phyloP scores from a whole-genome alignment of 37 sponge, comb jelly and placozoan species.

The Aphrocallistes beatrix region DNA sequence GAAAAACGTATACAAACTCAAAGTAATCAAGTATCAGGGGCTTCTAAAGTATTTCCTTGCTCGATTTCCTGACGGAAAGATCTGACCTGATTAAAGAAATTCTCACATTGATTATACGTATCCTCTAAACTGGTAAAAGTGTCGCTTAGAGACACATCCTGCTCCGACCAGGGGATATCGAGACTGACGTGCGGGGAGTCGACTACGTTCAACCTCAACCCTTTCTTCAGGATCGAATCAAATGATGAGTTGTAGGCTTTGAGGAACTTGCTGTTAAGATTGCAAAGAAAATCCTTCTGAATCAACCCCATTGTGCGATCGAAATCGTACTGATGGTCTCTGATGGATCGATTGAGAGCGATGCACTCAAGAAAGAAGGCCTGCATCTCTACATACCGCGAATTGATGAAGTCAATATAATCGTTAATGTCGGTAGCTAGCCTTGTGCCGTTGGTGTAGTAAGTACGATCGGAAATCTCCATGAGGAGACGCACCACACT shows the following conservation, averaged over 20 bases:
- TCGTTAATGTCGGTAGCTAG: not conserved
- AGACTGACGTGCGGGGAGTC: not conserved
- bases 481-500: slow-evolving; percentile 8
- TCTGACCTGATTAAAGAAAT: not conserved
- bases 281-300: not conserved
- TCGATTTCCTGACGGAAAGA: too few species aligned
- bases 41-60: too few species aligned
- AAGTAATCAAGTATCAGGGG: too few species aligned
- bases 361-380: not conserved
- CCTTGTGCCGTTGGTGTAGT: not conserved
- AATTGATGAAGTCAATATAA: not conserved
- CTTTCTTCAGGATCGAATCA: not conserved
- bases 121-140: not conserved
- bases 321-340: not conserved
- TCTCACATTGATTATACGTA: not conserved
- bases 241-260: not conserved
- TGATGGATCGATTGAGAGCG: not conserved
- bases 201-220: not conserved
- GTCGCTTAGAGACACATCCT: not conserved
- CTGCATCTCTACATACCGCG: not conserved
- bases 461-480: not conserved
- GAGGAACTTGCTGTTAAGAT: not conserved
- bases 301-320: not conserved
- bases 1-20: too few species aligned
- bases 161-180: not conserved